Percentiles rank a stretch among this genome's conserved stretches.
These are phyloP conservation scores for Lates japonicus DNA, from an alignment of 2,797 vertebrate genomes.

Conservation along the genomic window DNA sequence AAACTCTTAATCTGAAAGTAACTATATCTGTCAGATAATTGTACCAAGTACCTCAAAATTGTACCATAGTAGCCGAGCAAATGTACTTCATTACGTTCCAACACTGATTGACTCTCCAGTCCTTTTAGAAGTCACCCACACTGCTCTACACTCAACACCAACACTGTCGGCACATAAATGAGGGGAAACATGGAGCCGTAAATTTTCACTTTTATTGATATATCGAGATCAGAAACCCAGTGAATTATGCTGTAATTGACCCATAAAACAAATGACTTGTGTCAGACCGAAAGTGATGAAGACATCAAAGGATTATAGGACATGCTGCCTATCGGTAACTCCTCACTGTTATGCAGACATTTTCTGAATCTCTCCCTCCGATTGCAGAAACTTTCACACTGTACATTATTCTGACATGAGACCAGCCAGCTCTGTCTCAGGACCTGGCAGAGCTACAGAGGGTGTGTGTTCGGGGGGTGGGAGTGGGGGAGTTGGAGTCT, in stretches of 20 bases:
- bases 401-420: slow-evolving; percentile 24
- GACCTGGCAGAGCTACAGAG: slow-evolving; percentile 13
- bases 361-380: slow-evolving; percentile 9
- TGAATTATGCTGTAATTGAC: neutral
- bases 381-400: slow-evolving; percentile 19
- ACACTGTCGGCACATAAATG: slow-evolving; percentile 33
- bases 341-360: neutral
- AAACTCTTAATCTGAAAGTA: neutral
- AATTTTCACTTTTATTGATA: slow-evolving; percentile 53
- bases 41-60: neutral
- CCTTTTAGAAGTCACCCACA: slow-evolving; percentile 16
- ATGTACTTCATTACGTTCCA: neutral
- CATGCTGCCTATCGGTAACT: neutral
- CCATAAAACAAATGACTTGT: neutral
- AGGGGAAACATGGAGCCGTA: slow-evolving; percentile 11
- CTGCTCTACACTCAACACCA: neutral
- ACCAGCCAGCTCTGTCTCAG: neutral
- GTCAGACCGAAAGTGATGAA: neutral
- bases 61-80: neutral
- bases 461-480: slow-evolving; percentile 8
- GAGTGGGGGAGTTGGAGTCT: slow-evolving; percentile 56
- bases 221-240: slow-evolving; percentile 25
- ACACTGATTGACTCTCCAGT: neutral
- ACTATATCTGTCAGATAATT: neutral
- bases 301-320: neutral